phyloP scores from a whole-genome alignment of 2,888 invertebrate genomes.

The Drosophila limbata region DNA sequence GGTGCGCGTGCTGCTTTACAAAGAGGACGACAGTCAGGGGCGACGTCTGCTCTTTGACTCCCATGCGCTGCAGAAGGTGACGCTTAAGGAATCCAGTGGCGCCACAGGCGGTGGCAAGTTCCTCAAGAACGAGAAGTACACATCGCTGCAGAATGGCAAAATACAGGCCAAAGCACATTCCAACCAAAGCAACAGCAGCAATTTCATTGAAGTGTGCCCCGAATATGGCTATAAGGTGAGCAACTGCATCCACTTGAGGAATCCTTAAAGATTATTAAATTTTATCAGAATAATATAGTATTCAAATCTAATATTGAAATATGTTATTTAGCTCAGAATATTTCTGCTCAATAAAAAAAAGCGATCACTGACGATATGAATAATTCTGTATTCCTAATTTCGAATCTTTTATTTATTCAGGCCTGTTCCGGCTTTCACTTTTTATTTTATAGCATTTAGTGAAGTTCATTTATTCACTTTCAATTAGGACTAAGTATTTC shows the following conservation, averaged over 20 bases:
- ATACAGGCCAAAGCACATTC: constrained; percentile 79
- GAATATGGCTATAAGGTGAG: constrained; percentile 89
- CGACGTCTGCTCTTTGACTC: constrained; percentile 94
- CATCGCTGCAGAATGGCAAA: constrained; percentile 65
- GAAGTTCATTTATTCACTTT: too few relatives aligned
- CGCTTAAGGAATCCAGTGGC: constrained; percentile 81
- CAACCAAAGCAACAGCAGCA: constrained; percentile 58
- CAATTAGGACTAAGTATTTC: too few relatives aligned
- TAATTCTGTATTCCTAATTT: too few relatives aligned
- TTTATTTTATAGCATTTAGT: too few relatives aligned
- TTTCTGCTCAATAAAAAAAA: too few relatives aligned
- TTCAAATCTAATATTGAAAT: too few relatives aligned
- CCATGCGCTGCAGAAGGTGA: constrained; percentile 88
- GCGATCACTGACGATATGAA: too few relatives aligned
- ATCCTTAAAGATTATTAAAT: too few relatives aligned
- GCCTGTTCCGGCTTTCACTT: too few relatives aligned
- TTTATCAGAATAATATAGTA: too few relatives aligned
- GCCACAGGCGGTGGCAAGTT: constrained; percentile 60
- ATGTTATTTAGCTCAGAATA: too few relatives aligned
- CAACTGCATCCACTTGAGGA: background rate
- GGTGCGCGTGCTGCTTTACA: constrained; percentile 93
- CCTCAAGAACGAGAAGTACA: constrained; percentile 62
- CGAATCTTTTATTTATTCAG: too few relatives aligned
- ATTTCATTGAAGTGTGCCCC: constrained; percentile 88
- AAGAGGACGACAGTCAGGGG: constrained; percentile 94